These are phyloP conservation scores for Eleutherodactylus coqui DNA, from an alignment of 2,797 vertebrate genomes.

Conservation along the genomic window DNA sequence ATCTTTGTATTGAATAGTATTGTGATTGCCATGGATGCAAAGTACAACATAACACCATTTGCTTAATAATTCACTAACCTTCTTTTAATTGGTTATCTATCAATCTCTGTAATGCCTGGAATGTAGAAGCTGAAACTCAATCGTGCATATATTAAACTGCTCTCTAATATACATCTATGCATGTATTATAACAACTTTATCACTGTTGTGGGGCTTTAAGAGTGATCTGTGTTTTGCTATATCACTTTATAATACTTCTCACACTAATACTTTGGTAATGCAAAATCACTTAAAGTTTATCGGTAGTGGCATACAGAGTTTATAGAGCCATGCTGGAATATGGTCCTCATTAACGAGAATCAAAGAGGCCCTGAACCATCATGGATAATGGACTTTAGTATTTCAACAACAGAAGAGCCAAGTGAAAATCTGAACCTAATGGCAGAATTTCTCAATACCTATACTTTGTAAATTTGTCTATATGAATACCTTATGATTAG, in stretches of 20 bases:
- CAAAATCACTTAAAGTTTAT: neutral
- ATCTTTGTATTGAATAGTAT: neutral
- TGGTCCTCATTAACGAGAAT: no score
- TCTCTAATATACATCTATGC: neutral
- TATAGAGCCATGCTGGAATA: neutral
- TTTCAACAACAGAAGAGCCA: neutral
- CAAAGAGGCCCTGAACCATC: no score
- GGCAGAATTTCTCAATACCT: neutral
- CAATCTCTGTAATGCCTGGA: slow-evolving; percentile 33
- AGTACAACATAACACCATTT: neutral
- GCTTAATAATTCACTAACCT: slow-evolving; percentile 23
- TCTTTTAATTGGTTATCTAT: slow-evolving; percentile 36
- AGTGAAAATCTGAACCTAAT: neutral
- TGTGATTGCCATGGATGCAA: neutral
- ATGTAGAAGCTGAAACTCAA: neutral
- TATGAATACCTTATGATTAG: neutral
- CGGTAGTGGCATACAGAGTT: neutral
- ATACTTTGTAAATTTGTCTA: neutral
- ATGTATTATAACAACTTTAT: neutral
- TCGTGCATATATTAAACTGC: neutral
- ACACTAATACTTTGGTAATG: neutral
- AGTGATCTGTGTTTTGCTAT: neutral
- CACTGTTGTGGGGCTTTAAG: neutral
- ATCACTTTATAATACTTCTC: neutral
- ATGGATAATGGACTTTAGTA: neutral